phyloP scores from a whole-genome alignment of 2,797 vertebrate genomes.

The Bryconaethiops microstoma region DNA sequence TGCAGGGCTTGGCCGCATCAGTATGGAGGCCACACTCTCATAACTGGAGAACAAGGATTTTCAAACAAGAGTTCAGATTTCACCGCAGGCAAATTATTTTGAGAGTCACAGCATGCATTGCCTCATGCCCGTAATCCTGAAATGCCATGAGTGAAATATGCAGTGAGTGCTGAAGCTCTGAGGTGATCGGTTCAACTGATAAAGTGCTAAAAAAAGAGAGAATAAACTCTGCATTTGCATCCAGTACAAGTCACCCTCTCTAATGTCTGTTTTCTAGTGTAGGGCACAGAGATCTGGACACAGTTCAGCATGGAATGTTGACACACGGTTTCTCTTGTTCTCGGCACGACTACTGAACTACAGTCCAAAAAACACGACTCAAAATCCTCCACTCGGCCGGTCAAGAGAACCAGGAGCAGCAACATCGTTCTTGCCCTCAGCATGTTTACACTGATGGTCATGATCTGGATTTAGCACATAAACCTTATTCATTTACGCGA shows the following conservation, averaged over 20 bases:
- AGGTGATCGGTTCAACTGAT: neutral
- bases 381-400: too few relatives aligned
- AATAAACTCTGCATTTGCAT: constrained; percentile 1
- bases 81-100: neutral
- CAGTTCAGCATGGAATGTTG: too few relatives aligned
- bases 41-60: constrained; percentile 61
- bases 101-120: neutral
- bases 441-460: too few relatives aligned
- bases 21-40: constrained; percentile 62
- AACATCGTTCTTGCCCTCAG: too few relatives aligned
- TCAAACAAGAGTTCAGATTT: constrained; percentile 38
- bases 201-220: neutral
- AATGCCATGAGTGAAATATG: constrained; percentile 2
- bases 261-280: neutral
- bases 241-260: neutral
- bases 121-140: neutral
- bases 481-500: neutral
- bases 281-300: too few relatives aligned
- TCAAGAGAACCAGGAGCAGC: too few relatives aligned
- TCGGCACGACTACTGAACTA: too few relatives aligned
- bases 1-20: constrained; percentile 52
- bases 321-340: too few relatives aligned
- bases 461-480: neutral
- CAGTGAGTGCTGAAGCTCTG: neutral
- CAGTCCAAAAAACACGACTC: too few relatives aligned